These are phyloP conservation scores for Pyralis farinalis DNA, from an alignment of 2,888 invertebrate species.

Conservation along the genomic window DNA sequence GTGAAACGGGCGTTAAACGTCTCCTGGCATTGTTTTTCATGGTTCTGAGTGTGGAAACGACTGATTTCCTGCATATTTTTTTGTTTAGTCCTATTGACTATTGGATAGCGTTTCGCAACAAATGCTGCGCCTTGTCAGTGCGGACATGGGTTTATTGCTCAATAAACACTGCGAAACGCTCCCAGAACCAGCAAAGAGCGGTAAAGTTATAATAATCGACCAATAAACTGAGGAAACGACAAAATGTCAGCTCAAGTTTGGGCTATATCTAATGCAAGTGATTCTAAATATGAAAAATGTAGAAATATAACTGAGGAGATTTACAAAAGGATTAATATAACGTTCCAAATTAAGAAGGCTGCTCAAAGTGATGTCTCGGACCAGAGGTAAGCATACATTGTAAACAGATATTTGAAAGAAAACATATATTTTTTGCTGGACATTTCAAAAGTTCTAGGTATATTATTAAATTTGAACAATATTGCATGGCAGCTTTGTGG, in stretches of 20 bases:
- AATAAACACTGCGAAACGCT: slow-evolving; percentile 33
- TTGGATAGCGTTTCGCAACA: slow-evolving; percentile 29
- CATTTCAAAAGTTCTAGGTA: too few species aligned
- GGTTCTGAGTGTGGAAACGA: not conserved
- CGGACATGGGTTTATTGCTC: slow-evolving; percentile 45
- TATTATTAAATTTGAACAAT: too few species aligned
- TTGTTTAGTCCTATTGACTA: not conserved
- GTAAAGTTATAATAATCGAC: slow-evolving; percentile 34
- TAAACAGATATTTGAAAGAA: too few species aligned
- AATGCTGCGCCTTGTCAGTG: slow-evolving; percentile 24
- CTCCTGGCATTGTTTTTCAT: not conserved
- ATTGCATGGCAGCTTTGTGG: too few species aligned
- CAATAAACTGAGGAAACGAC: slow-evolving; percentile 27
- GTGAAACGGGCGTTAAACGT: slow-evolving; percentile 17
- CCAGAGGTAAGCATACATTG: slow-evolving; percentile 41
- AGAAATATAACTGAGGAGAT: slow-evolving; percentile 72
- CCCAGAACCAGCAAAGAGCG: slow-evolving; percentile 27
- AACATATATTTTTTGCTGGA: too few species aligned
- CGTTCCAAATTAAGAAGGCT: slow-evolving; percentile 69
- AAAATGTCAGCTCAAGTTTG: slow-evolving; percentile 62
- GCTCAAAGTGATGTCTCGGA: slow-evolving; percentile 60
- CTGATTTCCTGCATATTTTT: not conserved
- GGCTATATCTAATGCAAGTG: slow-evolving; percentile 41
- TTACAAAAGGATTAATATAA: slow-evolving; percentile 72
- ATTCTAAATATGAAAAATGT: slow-evolving; percentile 70